phyloP scores from a whole-genome alignment of 2,113 vertebrate genomes.

The Phaethornis superciliosus region DNA sequence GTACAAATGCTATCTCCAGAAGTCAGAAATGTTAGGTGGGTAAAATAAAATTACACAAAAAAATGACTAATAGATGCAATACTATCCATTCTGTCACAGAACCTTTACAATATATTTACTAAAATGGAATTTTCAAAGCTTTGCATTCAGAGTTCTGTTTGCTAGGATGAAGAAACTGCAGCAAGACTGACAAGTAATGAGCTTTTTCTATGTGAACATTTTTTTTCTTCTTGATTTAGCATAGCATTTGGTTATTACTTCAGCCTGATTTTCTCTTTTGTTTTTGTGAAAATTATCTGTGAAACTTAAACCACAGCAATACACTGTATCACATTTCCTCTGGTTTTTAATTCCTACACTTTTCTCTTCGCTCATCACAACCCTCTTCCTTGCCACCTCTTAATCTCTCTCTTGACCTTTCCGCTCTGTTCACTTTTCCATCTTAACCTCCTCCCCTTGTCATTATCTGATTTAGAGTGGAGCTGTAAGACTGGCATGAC shows the following conservation, averaged over 20 bases:
- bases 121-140: background rate
- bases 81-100: background rate
- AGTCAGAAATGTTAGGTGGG: background rate
- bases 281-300: slow-evolving; percentile 5
- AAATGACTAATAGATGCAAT: background rate
- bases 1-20: background rate
- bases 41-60: background rate
- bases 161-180: background rate
- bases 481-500: background rate
- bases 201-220: background rate
- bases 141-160: background rate
- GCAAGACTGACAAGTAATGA: background rate
- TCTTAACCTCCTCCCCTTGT: slow-evolving; percentile 13
- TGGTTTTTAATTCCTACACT: background rate
- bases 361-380: slow-evolving; percentile 33
- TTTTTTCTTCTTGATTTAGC: background rate
- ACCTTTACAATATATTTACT: background rate
- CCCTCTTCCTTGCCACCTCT: background rate
- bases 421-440: background rate
- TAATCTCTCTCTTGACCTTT: slow-evolving; percentile 35
- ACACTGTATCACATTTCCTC: background rate
- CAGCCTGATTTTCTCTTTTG: background rate
- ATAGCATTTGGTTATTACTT: background rate
- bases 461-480: background rate
- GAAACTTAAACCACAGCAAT: slow-evolving; percentile 27